Base-by-base conservation (phyloP, 2,113 vertebrate genomes). In the Poecile atricapillus region DNA sequence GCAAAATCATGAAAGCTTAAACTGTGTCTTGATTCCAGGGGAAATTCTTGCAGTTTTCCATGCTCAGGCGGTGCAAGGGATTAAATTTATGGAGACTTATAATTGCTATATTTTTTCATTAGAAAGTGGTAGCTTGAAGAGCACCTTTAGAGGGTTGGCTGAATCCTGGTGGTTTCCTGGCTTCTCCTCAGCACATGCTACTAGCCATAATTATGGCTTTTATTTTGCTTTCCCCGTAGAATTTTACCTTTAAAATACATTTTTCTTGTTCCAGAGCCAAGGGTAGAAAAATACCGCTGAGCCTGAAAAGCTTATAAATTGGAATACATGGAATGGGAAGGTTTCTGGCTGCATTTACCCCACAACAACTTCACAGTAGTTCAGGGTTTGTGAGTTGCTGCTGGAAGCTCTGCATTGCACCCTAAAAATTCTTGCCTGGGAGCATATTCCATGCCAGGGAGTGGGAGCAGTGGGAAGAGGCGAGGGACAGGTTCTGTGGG, bases 401-500 rank as follows among this genome's bases (percentile, higher is more conserved):
- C 39, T 37, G 63, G 47, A 22, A 83, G 25, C 7, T 0, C 59
- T 21, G 3, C 3, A 0, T 5, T 2, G 2, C 8, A 27, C 15
- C 52, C 37, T 59, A 53, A n/a, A 5, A 77, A 13, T 12, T 27
- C 52, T 49, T 7, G 24, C 22, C 7, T 30, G 33, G 53, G 24
- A 15, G 14, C 3, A 2, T 8, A 1, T 31, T 50, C 69, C 30
- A 1, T 9, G 31, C 44, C 19, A 13, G 15, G 53, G 31, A 3
- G 33, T 18, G 69, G n/a, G 18, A 68, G 44, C 53, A 44, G 59
- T 5, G 10, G 20, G 15, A 8, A 22, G 52, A 60, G 19, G 9
- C 13, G 5, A 4, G 25, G 27, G 35, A 5, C 1, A 7, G 4
- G 20, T 37, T n/a, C 20, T 41, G 8, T 1, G 33, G 31, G 52